Conservation (phyloP, 1,140 invertebrate species). For the Dendrolimus kikuchii region DNA sequence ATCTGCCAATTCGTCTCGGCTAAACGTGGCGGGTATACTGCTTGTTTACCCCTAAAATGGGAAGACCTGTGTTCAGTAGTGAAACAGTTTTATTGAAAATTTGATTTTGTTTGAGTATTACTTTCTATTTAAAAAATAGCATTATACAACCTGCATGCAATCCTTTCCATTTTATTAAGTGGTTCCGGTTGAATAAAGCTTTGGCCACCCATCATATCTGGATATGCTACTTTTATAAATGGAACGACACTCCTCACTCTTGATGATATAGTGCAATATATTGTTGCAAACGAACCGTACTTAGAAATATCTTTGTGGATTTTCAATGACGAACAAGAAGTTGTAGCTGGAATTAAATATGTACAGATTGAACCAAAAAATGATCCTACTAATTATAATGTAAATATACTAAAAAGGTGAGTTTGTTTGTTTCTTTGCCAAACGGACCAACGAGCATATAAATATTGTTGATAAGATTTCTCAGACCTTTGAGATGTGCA, state of each 20-base stretch:
- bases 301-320: conserved; percentile 61
- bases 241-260: conserved; percentile 76
- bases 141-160: conserved; percentile 71
- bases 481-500: too few relatives aligned
- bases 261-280: conserved; percentile 59
- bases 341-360: conserved; percentile 35
- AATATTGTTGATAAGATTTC: too few relatives aligned
- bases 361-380: not conserved
- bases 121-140: not conserved
- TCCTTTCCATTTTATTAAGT: conserved; percentile 76
- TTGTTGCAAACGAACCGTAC: conserved; percentile 37
- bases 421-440: too few relatives aligned
- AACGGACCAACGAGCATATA: too few relatives aligned
- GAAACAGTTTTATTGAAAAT: too few relatives aligned
- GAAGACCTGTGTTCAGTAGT: too few relatives aligned
- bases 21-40: too few relatives aligned
- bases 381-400: too few relatives aligned
- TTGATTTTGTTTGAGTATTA: too few relatives aligned
- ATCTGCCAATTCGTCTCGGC: too few relatives aligned
- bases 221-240: conserved; percentile 85
- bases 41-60: too few relatives aligned
- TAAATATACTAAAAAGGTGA: too few relatives aligned
- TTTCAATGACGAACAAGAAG: conserved; percentile 51
- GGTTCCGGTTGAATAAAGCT: conserved; percentile 72
- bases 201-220: conserved; percentile 77